Conservation (phyloP, 2,797 vertebrate species). For the Gymnodraco acuticeps region DNA sequence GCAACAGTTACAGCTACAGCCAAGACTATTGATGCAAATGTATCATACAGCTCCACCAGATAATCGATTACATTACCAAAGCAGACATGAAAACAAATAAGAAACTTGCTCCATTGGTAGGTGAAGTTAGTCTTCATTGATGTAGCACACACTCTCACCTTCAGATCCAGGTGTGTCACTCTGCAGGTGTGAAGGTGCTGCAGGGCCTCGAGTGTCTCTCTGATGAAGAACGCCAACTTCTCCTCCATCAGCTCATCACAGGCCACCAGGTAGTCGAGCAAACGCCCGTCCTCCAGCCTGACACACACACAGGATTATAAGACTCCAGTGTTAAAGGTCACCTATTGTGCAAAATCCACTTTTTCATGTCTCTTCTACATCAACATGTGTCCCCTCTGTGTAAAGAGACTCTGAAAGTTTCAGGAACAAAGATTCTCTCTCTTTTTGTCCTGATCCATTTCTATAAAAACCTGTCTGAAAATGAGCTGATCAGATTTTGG, state of each 20-base stretch:
- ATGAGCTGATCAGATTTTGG: too few species aligned
- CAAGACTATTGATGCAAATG: too few species aligned
- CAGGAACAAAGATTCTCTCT: too few species aligned
- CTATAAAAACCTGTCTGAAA: too few species aligned
- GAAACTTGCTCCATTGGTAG: not conserved
- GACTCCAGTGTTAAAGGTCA: not conserved
- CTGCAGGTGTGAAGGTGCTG: slow-evolving; percentile 97
- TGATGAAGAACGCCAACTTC: slow-evolving; percentile 95
- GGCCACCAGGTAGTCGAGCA: slow-evolving; percentile 95
- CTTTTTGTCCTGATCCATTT: too few species aligned
- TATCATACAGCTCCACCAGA: too few species aligned
- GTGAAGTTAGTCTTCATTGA: not conserved
- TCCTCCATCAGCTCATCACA: slow-evolving; percentile 98
- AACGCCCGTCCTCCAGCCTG: slow-evolving; percentile 94
- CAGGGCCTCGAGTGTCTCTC: slow-evolving; percentile 93
- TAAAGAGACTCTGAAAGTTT: too few species aligned
- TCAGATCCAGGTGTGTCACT: slow-evolving; percentile 95
- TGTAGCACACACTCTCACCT: slow-evolving; percentile 83
- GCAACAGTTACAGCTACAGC: too few species aligned
- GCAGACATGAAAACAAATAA: not conserved
- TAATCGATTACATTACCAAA: not conserved
- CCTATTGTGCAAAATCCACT: too few species aligned
- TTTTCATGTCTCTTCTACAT: too few species aligned
- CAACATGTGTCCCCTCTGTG: too few species aligned
- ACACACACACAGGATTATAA: slow-evolving; percentile 3